A percentile compares a stretch with the other conserved stretches of the same genome.
These are phyloP conservation scores for Pithys albifrons DNA, from an alignment of 2,113 vertebrate genomes.

Conservation along the genomic window DNA sequence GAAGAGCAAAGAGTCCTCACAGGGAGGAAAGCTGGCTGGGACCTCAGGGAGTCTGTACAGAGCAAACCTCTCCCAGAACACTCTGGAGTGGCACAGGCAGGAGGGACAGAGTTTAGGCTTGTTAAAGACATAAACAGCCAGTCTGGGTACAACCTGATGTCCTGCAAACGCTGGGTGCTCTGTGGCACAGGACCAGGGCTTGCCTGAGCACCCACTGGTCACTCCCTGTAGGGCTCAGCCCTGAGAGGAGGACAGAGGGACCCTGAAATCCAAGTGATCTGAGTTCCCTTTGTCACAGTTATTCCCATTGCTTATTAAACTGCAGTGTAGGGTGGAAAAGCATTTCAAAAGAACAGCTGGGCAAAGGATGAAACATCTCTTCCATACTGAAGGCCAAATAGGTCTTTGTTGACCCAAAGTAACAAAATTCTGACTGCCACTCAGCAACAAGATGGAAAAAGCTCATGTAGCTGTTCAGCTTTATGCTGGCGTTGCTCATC, in stretches of 20 bases:
- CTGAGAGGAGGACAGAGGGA: not conserved
- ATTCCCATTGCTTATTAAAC: not conserved
- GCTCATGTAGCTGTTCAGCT: not conserved
- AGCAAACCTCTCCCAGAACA: not conserved
- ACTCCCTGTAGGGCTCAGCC: not conserved
- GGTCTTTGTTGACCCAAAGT: not conserved
- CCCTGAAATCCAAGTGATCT: not conserved
- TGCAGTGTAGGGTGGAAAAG: not conserved
- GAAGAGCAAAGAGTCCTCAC: not conserved
- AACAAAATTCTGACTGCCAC: not conserved
- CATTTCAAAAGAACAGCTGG: not conserved
- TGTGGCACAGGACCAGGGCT: not conserved
- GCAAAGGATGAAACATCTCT: not conserved
- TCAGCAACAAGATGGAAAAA: not conserved
- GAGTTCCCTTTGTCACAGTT: not conserved
- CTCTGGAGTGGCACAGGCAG: not conserved
- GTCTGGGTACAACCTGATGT: not conserved
- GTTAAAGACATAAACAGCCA: not conserved
- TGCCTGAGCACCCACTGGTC: not conserved
- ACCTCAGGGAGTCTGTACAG: not conserved
- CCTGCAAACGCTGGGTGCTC: not conserved
- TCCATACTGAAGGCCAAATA: not conserved
- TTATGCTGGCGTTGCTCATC: not conserved
- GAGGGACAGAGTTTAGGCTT: not conserved
- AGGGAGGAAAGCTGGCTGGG: not conserved